phyloP scores from a whole-genome alignment of 2,888 invertebrate genomes.

The Athalia rosae region DNA sequence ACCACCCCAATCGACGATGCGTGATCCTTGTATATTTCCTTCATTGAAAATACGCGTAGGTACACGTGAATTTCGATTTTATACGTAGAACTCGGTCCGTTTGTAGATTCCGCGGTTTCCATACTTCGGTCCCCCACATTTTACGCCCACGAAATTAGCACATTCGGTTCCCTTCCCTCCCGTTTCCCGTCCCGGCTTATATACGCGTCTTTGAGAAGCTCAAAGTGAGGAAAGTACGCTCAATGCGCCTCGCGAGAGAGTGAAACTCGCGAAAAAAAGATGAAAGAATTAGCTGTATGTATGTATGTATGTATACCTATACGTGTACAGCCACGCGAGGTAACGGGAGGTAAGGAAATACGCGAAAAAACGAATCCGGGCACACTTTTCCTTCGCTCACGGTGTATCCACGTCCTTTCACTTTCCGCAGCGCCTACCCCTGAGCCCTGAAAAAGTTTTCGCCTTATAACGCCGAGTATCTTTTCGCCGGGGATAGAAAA shows the following conservation, averaged over 20 bases:
- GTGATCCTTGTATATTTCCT: conserved; percentile 37
- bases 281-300: conserved; percentile 11
- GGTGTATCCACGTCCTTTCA: too few species aligned
- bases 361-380: too few species aligned
- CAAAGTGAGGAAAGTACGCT: conserved; percentile 28
- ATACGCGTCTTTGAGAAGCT: conserved; percentile 6
- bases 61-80: conserved; percentile 22
- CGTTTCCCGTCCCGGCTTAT: too few species aligned
- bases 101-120: conserved; percentile 10
- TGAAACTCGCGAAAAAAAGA: conserved; percentile 1
- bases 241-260: background rate
- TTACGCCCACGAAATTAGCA: conserved; percentile 33
- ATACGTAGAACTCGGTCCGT: conserved; percentile 32
- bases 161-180: conserved; percentile 1
- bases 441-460: background rate
- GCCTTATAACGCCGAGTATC: background rate
- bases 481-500: conserved; percentile 4
- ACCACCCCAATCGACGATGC: conserved; percentile 48
- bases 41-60: conserved; percentile 21
- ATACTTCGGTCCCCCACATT: background rate
- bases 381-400: too few species aligned
- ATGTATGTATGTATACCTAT: too few species aligned
- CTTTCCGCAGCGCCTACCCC: too few species aligned
- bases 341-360: too few species aligned
- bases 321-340: too few species aligned